These are phyloP conservation scores for Hetaerina americana DNA, from an alignment of 1,140 invertebrate genomes.

Conservation along the genomic window DNA sequence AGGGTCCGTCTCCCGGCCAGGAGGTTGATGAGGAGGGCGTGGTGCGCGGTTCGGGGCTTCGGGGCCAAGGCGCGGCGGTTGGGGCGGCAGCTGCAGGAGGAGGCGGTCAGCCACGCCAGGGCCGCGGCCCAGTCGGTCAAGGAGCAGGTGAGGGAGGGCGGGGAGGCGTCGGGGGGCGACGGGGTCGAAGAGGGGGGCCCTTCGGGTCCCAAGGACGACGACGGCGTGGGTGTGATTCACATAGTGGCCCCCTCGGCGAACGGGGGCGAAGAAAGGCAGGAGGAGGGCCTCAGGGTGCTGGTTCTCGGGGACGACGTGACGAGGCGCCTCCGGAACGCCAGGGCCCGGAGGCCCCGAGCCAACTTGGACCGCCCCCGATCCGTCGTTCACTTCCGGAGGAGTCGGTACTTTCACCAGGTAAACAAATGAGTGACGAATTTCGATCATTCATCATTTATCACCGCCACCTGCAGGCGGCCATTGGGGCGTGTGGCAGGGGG, in stretches of 20 bases:
- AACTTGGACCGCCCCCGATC: background rate
- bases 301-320: background rate
- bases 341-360: background rate
- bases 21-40: background rate
- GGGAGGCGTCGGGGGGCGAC: conserved; percentile 20
- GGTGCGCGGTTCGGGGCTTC: background rate
- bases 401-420: background rate
- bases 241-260: background rate
- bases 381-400: background rate
- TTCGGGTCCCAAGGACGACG: too few species aligned
- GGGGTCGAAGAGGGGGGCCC: background rate
- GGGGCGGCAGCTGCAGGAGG: background rate
- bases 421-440: too few species aligned
- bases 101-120: conserved; percentile 7
- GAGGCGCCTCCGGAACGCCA: background rate
- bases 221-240: background rate
- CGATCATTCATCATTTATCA: too few species aligned
- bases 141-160: conserved; percentile 13
- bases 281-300: background rate
- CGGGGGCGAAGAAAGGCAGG: background rate
- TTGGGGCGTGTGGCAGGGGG: too few species aligned
- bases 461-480: too few species aligned
- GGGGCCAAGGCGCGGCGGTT: background rate
- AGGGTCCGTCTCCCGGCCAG: background rate
- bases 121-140: conserved; percentile 12